Evolutionary conservation across 2,113 vertebrate species (phyloP).

Genomic region (Rhea pennata): DNA sequence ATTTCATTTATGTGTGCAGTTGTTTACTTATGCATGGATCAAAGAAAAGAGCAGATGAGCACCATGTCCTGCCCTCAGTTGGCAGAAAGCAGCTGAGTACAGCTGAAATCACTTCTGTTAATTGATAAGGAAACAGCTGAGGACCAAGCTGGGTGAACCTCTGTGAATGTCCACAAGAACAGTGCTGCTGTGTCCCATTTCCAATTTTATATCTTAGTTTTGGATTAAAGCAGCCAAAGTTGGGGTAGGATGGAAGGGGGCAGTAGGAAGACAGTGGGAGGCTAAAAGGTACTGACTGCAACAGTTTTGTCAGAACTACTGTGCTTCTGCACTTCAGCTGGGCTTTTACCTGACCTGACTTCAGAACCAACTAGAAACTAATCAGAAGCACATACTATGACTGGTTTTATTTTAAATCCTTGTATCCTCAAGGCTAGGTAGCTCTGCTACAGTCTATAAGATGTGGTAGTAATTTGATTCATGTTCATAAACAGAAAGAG

Average conservation of each 20-base stretch:
- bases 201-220: background rate
- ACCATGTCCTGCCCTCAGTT: background rate
- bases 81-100: background rate
- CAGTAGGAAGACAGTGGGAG: background rate
- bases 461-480: background rate
- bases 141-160: background rate
- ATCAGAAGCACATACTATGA: background rate
- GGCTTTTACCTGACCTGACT: background rate
- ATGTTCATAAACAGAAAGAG: background rate
- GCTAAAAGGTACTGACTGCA: background rate
- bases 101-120: slow-evolving; percentile 10
- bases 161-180: background rate
- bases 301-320: background rate
- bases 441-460: background rate
- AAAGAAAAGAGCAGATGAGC: background rate
- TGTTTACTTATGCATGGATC: background rate
- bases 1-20: background rate
- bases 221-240: background rate
- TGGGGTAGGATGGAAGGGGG: background rate
- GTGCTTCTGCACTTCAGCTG: background rate
- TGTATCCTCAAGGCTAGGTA: background rate
- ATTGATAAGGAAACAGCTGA: background rate
- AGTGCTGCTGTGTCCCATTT: background rate
- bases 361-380: background rate
- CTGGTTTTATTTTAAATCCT: background rate